Evolutionary conservation across 2,888 invertebrate species (phyloP).

Genomic region (Caenorhabditis uteleia): DNA sequence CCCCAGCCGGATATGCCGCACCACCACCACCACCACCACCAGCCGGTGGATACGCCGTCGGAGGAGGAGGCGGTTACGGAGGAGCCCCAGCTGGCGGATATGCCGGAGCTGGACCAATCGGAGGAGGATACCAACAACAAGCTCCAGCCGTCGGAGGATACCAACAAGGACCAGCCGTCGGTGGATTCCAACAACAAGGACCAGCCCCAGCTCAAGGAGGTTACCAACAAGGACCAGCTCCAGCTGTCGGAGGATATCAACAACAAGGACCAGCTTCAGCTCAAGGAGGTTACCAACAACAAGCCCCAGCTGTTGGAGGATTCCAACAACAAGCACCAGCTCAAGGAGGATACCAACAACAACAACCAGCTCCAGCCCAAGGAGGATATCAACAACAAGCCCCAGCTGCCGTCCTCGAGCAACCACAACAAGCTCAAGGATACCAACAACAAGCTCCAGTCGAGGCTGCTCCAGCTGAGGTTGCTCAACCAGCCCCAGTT

Average conservation of each 20-base stretch:
- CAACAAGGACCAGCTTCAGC: not conserved
- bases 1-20: conserved; percentile 22
- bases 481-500: conserved; percentile 1
- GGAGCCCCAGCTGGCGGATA: conserved; percentile 4
- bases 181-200: not conserved
- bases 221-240: conserved; percentile 2
- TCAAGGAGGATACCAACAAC: conserved; percentile 1
- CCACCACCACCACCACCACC: conserved; percentile 32
- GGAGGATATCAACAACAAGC: conserved; percentile 6
- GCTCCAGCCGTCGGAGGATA: conserved; percentile 2
- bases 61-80: conserved; percentile 14
- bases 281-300: not conserved
- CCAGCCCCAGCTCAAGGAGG: conserved; percentile 4
- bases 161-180: conserved; percentile 1
- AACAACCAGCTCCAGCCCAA: conserved; percentile 3
- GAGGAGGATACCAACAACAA: not conserved
- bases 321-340: conserved; percentile 6
- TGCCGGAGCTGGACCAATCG: conserved; percentile 9
- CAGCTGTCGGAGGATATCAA: conserved; percentile 2
- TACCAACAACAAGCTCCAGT: not conserved
- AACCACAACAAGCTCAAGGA: not conserved
- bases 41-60: conserved; percentile 6
- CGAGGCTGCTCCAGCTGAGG: not conserved
- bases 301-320: not conserved
- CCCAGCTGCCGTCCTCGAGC: not conserved